Conservation (phyloP, 2,797 vertebrate genomes). For the Heliangelus exortis region DNA sequence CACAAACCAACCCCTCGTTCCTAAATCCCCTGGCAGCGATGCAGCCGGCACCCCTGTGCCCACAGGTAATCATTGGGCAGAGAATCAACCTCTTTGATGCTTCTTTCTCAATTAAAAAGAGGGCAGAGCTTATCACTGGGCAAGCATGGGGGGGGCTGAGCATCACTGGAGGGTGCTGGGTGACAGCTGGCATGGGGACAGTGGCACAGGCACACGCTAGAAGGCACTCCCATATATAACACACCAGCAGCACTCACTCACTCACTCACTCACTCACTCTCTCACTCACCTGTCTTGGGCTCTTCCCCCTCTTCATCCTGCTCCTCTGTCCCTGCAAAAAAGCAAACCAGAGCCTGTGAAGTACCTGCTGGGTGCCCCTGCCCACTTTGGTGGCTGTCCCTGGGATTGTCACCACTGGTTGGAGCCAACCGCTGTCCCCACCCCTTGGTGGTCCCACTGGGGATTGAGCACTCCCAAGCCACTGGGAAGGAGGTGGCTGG, state of each 20-base stretch:
- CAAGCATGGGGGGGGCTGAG: rapidly evolving
- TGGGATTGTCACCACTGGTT: rapidly evolving
- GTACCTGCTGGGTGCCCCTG: not conserved
- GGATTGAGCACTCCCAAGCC: rapidly evolving
- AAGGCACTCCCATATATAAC: rapidly evolving
- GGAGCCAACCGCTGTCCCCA: rapidly evolving
- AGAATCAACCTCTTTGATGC: not conserved
- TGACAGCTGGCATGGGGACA: not conserved
- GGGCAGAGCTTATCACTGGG: not conserved
- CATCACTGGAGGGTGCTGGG: rapidly evolving
- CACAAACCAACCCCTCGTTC: rapidly evolving
- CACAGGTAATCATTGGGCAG: not conserved
- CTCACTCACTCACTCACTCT: too few relatives aligned
- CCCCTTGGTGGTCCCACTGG: rapidly evolving
- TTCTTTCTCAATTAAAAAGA: not conserved
- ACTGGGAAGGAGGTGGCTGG: not conserved
- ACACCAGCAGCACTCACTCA: constrained; percentile 4
- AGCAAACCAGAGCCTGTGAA: not conserved
- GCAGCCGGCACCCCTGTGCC: not conserved
- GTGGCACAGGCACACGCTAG: rapidly evolving
- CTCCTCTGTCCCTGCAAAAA: constrained; percentile 85
- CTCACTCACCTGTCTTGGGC: constrained; percentile 87
- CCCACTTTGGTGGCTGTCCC: not conserved
- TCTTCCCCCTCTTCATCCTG: constrained; percentile 88
- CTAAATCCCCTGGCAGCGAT: not conserved